Evolutionary conservation across 2,797 vertebrate species (phyloP).

Genomic region (Enteromius afrohamiltoni): DNA sequence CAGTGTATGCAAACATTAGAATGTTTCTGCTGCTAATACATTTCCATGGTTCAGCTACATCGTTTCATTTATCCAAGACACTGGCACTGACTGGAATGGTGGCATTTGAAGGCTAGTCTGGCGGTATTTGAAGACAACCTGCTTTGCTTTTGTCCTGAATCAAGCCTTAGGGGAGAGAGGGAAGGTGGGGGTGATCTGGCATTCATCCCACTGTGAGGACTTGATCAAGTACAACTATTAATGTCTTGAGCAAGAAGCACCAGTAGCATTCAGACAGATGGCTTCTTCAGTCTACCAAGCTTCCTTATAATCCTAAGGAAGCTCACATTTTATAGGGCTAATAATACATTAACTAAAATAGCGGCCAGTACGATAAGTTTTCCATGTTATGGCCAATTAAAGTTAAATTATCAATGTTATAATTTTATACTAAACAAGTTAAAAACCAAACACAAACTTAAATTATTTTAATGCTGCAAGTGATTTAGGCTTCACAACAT

Average conservation of each 20-base stretch:
- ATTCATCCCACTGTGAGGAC: conserved; percentile 12
- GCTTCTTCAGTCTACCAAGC: background rate
- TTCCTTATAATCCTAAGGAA: background rate
- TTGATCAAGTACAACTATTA: conserved; percentile 8
- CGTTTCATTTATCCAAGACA: background rate
- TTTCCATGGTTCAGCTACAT: conserved; percentile 6
- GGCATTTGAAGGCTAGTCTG: conserved; percentile 19
- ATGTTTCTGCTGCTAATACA: background rate
- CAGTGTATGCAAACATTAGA: background rate
- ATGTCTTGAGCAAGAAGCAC: background rate
- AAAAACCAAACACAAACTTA: background rate
- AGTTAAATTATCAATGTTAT: background rate
- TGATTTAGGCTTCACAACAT: background rate
- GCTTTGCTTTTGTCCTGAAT: conserved; percentile 18
- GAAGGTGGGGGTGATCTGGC: conserved; percentile 15
- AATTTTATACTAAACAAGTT: background rate
- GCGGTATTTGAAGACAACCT: conserved; percentile 15
- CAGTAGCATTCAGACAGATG: background rate
- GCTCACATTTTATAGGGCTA: background rate
- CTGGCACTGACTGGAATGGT: conserved; percentile 3
- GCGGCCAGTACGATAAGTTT: background rate
- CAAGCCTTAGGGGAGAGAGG: conserved; percentile 27
- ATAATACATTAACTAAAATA: background rate
- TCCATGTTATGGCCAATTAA: background rate
- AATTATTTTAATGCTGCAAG: background rate